These are phyloP conservation scores for Acyrthosiphon pisum DNA, from an alignment of 1,140 invertebrate genomes.

Conservation along the genomic window DNA sequence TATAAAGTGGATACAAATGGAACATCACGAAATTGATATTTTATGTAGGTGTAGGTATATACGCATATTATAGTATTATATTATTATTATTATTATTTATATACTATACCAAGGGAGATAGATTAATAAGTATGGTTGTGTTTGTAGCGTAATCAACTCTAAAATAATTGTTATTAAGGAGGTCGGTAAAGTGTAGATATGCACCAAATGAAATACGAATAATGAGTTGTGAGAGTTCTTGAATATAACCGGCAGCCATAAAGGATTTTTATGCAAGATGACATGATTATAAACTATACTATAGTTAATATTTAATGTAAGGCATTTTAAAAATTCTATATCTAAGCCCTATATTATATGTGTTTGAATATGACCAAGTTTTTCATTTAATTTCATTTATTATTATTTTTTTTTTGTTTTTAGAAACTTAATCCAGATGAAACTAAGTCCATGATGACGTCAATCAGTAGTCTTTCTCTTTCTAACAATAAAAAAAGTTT, in stretches of 20 bases:
- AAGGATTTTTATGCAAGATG: not conserved
- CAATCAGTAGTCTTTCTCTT: too few species aligned
- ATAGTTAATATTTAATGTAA: not conserved
- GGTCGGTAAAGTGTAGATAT: not conserved
- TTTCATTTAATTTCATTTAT: too few species aligned
- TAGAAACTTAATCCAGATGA: too few species aligned
- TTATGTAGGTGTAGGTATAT: not conserved
- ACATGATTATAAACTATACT: not conserved
- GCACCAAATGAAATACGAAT: not conserved
- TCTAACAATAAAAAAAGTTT: too few species aligned
- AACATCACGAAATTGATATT: constrained; percentile 29
- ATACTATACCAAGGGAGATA: not conserved
- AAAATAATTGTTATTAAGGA: constrained; percentile 17
- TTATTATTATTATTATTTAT: not conserved
- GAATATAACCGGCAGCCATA: not conserved
- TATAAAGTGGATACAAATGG: not conserved
- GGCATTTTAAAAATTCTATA: too few species aligned
- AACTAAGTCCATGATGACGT: too few species aligned
- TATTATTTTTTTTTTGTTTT: too few species aligned
- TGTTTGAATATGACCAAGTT: not conserved
- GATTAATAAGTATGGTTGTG: not conserved
- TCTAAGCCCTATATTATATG: not conserved
- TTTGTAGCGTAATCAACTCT: not conserved
- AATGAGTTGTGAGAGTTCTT: not conserved
- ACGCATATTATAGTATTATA: not conserved